Conservation (phyloP, 2,113 vertebrate species). For the Leptocoma aspasia region DNA sequence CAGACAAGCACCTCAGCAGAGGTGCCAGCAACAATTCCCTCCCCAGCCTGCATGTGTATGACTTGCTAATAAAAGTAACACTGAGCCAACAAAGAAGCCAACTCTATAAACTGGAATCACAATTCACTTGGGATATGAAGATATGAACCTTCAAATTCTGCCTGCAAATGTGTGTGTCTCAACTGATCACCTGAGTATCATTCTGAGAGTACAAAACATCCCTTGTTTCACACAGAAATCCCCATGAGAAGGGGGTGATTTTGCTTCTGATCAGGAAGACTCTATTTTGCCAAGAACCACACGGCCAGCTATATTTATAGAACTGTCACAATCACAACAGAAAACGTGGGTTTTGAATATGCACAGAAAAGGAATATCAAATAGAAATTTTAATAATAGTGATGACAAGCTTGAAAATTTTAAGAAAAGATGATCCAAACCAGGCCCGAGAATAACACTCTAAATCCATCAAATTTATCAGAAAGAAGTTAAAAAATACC, state of each 20-base stretch:
- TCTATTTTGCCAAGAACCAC: background rate
- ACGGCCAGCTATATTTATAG: background rate
- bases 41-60: rapidly evolving
- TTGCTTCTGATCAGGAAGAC: background rate
- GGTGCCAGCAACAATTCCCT: background rate
- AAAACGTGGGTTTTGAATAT: background rate
- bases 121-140: background rate
- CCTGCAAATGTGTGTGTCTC: background rate
- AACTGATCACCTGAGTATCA: background rate
- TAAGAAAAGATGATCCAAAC: background rate
- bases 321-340: background rate
- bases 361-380: background rate
- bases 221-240: background rate
- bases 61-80: background rate
- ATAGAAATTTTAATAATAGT: background rate
- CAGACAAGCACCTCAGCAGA: background rate
- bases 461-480: background rate
- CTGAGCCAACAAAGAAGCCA: background rate
- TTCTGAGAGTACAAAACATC: background rate
- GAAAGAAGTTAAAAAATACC: background rate
- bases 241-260: background rate
- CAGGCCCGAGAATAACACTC: background rate
- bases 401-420: background rate
- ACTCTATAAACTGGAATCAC: background rate
- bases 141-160: background rate